A percentile compares a stretch with the other conserved stretches of the same genome.
Conservation (phyloP, 2,113 vertebrate species). For the Stomatorhinus ivindoensis region DNA sequence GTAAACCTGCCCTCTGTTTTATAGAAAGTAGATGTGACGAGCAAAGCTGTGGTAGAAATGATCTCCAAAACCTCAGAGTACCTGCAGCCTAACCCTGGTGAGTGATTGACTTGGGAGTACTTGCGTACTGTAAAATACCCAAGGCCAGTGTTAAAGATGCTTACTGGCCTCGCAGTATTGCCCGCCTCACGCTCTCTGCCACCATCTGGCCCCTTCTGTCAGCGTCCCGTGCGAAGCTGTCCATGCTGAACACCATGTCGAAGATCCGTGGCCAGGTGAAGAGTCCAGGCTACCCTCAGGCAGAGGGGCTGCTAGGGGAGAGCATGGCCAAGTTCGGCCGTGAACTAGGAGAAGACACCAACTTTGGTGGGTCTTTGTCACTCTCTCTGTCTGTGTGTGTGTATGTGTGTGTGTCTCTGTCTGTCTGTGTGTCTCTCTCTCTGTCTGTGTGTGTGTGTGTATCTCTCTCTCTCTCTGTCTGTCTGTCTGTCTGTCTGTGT, state of each 20-base stretch:
- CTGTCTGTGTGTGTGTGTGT: too few relatives aligned
- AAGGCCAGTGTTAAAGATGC: neutral
- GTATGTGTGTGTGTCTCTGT: too few relatives aligned
- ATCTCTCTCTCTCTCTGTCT: too few relatives aligned
- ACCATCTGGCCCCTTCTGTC: conserved; percentile 7
- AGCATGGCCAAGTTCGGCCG: conserved; percentile 86
- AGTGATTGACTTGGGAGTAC: neutral
- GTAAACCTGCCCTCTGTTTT: conserved; percentile 28
- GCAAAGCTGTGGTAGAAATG: conserved; percentile 87
- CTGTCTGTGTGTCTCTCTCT: too few relatives aligned
- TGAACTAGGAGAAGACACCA: conserved; percentile 91
- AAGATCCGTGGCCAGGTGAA: conserved; percentile 98
- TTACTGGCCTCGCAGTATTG: neutral
- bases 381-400: neutral
- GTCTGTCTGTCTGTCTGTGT: too few relatives aligned
- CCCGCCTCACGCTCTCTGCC: neutral
- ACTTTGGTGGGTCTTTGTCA: conserved; percentile 75
- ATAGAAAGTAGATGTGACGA: conserved; percentile 96
- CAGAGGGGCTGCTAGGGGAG: conserved; percentile 89
- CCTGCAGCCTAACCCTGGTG: conserved; percentile 95
- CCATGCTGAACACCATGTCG: conserved; percentile 95
- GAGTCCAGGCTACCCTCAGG: conserved; percentile 90
- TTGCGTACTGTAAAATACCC: neutral
- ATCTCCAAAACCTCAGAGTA: conserved; percentile 94
- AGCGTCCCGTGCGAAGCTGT: conserved; percentile 94